Base-by-base conservation (phyloP, 2,113 vertebrate genomes). In the Triplophysa dalaica region DNA sequence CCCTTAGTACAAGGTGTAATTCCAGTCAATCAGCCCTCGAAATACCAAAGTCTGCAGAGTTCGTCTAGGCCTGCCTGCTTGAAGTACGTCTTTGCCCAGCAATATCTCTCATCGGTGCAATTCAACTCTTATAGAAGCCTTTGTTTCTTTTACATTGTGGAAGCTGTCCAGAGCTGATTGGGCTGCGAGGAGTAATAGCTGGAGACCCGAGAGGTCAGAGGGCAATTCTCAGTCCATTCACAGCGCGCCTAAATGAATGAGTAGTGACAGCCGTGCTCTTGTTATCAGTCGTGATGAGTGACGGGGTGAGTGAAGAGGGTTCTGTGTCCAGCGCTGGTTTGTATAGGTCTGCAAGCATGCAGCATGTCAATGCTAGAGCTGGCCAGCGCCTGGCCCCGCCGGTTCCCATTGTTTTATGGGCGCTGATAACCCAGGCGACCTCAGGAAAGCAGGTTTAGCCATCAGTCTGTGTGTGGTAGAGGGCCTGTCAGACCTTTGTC, bases 331-430 rank as follows among this genome's bases (percentile, higher is more conserved):
- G 82, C 76, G 48, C 61, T 45, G 29, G 68, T 75, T 78, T 81
- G 81, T 69, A 77, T 67, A 70, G 56, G 77, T 29, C 68, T 79
- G 85, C 48, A 82, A 82, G 77, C 87, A 88, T 84, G 85, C 82
- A 75, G 83, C 85, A 85, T 86, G 82, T 86, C 85, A 89, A 84
- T 86, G 87, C 86, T 84, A 81, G 84, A 77, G 64, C 81, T 75
- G 78, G 11, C 41, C 45, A 63, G 72, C 66, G 86, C 89, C 83
- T 84, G 86, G 85, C 83, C 79, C 66, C 17, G 83, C 81, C 87
- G 88, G 85, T 91, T 92, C 89, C 86, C 88, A 92, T 91, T 91
- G 91, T 92, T 91, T 73, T 84, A 87, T 60, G 67, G 72, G 83
- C 68, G 50, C 86, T 88, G 92, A 92, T 93, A 92, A 92, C 91